Percentiles rank a stretch among this genome's conserved stretches.
Conservation (phyloP, 1,140 invertebrate species). For the Nylanderia fulva region DNA sequence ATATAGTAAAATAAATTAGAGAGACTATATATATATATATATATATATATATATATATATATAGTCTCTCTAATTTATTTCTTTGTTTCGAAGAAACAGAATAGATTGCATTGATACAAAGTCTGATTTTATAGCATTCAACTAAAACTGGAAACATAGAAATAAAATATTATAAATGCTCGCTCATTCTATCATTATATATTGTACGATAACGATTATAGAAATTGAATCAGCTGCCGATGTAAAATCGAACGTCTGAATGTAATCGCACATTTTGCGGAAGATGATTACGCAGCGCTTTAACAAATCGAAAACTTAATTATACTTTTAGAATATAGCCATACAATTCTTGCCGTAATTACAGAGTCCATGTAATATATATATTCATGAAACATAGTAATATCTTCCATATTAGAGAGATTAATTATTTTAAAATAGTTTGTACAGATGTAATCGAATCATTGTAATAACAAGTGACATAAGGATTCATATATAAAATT, state of each 20-base stretch:
- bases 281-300: not conserved
- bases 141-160: not conserved
- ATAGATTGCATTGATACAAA: not conserved
- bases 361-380: not conserved
- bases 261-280: not conserved
- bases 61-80: not conserved
- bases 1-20: too few relatives aligned
- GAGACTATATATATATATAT: too few relatives aligned
- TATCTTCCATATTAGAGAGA: not conserved
- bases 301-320: not conserved
- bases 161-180: not conserved
- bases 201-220: not conserved
- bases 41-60: too few relatives aligned
- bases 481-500: not conserved
- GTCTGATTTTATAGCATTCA: conserved; percentile 3
- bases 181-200: conserved; percentile 2
- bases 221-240: not conserved
- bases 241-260: not conserved
- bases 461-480: not conserved
- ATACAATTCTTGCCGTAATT: not conserved
- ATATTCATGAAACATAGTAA: not conserved
- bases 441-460: not conserved
- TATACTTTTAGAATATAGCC: not conserved
- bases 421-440: not conserved
- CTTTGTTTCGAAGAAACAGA: not conserved